Evolutionary conservation across 1,140 invertebrate genomes (phyloP), one percentile per base, ranked within the genome.

Genomic region (Lerema accius): DNA sequence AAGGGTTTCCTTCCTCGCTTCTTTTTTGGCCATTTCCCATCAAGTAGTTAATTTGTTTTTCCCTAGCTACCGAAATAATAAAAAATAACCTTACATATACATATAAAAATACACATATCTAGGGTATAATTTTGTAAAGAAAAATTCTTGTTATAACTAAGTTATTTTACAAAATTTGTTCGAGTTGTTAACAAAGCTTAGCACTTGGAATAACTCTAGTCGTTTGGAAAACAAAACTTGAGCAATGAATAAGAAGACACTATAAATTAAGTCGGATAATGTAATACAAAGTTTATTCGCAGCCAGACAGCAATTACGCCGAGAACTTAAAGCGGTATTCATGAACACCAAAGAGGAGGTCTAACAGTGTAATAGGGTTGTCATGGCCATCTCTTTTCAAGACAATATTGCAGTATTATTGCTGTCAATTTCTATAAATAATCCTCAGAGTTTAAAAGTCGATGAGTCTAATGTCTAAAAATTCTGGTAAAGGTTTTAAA

Each of bases 211-310:
- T 68, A 80, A 81, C 67, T 72, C 60, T n/a, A 63, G 65, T 75
- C 71, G 76, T 80, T 79, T 69, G 63, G 56, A 74, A 82, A 84
- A 81, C 77, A 82, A 69, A 73, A 84, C 69, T 81, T 73, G 58
- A 59, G 78, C 75, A 79, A 84, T 84, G 80, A 80, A 82, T 86
- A 87, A 86, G 79, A 83, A 82, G 79, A 75, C 64, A 82, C 76
- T 82, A 86, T 88, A 88, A 89, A 89, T 89, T 84, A 86, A 86
- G 67, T 84, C 68, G 69, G 65, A 76, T 88, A 90, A 87, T 84
- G 83, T 88, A 84, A 89, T 86, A 85, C 80, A 88, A 89, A 88
- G 78, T 90, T 90, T 86, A 87, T 82, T 88, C 83, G 72, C 73
- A 84, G 80, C 82, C 82, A 86, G 87, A 87, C 87, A 87, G 80